Evolutionary conservation across 2,113 vertebrate genomes (phyloP).

Genomic region (Galemys pyrenaicus): DNA sequence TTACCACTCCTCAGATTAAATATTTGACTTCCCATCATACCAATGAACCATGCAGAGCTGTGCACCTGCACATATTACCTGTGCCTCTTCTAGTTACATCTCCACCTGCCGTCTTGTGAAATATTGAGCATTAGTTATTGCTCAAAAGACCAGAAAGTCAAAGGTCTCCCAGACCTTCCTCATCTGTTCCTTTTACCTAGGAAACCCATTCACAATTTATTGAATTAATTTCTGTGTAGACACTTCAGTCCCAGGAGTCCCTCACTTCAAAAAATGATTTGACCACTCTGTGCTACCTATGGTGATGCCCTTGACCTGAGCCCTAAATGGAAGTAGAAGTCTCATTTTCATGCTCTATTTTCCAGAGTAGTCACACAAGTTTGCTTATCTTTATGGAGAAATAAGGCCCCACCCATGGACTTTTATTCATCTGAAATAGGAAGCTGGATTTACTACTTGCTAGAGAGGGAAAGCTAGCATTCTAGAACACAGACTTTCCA

Average conservation of each 20-base stretch:
- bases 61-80: not conserved
- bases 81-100: not conserved
- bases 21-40: not conserved
- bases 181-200: not conserved
- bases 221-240: not conserved
- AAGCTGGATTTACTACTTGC: not conserved
- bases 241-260: not conserved
- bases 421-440: not conserved
- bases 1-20: constrained; percentile 16
- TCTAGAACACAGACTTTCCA: not conserved
- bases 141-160: not conserved
- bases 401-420: rapidly evolving
- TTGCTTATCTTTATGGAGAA: not conserved
- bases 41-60: not conserved
- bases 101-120: not conserved
- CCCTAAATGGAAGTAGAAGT: not conserved
- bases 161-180: not conserved
- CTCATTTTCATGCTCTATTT: not conserved
- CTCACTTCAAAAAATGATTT: not conserved
- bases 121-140: not conserved
- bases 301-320: rapidly evolving
- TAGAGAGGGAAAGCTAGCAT: not conserved
- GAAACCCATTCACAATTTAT: not conserved
- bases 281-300: not conserved
- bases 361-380: not conserved